phyloP scores from a whole-genome alignment of 1,140 invertebrate genomes.

The Bemisia tabaci region DNA sequence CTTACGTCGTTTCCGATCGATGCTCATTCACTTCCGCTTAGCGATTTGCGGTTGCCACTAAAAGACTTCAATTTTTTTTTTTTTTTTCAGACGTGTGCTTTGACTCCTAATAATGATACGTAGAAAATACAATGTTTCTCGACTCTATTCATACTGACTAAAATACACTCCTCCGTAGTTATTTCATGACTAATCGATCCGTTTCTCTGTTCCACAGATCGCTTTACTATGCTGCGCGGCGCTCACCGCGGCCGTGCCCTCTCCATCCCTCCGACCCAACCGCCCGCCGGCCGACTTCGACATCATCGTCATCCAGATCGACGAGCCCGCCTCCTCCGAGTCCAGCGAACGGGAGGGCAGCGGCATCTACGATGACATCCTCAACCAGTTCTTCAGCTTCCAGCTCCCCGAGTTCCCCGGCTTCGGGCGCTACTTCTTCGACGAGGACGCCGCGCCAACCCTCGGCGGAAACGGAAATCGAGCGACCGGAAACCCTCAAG shows the following conservation, averaged over 20 bases:
- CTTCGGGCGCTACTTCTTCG: not conserved
- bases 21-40: too few species aligned
- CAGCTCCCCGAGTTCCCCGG: not conserved
- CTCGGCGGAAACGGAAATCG: not conserved
- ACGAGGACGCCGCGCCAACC: not conserved
- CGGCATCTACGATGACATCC: not conserved
- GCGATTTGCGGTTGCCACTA: too few species aligned
- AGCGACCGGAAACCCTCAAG: not conserved
- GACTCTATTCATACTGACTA: too few species aligned
- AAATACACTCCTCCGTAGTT: too few species aligned
- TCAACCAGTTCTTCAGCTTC: not conserved
- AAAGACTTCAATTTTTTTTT: too few species aligned
- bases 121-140: too few species aligned
- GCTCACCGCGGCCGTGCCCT: not conserved
- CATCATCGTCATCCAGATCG: not conserved
- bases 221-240: not conserved
- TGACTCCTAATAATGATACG: too few species aligned
- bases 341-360: not conserved
- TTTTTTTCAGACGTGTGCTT: too few species aligned
- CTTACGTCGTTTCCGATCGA: too few species aligned
- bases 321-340: not conserved
- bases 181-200: too few species aligned
- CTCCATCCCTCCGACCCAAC: not conserved
- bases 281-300: not conserved
- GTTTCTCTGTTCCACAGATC: too few species aligned